Percentiles rank a stretch among this genome's conserved stretches.
Conservation (phyloP, 2,113 vertebrate species). For the Tonatia bakeri region DNA sequence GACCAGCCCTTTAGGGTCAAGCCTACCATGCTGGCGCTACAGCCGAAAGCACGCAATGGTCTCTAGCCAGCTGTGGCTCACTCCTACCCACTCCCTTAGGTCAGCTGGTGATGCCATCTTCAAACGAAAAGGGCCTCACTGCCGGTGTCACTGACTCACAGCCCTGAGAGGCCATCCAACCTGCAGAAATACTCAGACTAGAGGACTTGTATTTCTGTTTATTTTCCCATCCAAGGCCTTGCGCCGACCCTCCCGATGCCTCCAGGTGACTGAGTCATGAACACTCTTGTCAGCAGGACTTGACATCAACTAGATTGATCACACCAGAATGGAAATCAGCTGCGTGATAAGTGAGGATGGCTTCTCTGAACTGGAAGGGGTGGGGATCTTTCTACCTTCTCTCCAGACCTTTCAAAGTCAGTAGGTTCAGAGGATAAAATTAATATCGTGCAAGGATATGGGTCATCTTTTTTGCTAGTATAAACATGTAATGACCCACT, state of each 20-base stretch:
- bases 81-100: too few species aligned
- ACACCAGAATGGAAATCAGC: constrained; percentile 44
- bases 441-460: background rate
- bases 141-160: background rate
- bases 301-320: constrained; percentile 61
- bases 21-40: background rate
- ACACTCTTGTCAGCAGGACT: constrained; percentile 40
- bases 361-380: background rate
- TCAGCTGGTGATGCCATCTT: background rate
- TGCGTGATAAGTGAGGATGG: background rate
- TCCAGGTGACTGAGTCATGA: constrained; percentile 55
- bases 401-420: constrained; percentile 32
- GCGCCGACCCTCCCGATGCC: background rate
- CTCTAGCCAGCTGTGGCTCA: background rate
- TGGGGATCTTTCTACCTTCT: background rate
- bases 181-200: background rate
- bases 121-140: background rate
- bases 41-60: background rate
- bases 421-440: background rate
- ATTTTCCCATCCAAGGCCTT: constrained; percentile 17
- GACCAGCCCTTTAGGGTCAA: background rate
- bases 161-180: background rate
- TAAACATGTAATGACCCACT: background rate
- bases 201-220: constrained; percentile 12
- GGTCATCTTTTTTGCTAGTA: background rate